phyloP scores from a whole-genome alignment of 2,113 vertebrate genomes.

The Coptodon rendalli region DNA sequence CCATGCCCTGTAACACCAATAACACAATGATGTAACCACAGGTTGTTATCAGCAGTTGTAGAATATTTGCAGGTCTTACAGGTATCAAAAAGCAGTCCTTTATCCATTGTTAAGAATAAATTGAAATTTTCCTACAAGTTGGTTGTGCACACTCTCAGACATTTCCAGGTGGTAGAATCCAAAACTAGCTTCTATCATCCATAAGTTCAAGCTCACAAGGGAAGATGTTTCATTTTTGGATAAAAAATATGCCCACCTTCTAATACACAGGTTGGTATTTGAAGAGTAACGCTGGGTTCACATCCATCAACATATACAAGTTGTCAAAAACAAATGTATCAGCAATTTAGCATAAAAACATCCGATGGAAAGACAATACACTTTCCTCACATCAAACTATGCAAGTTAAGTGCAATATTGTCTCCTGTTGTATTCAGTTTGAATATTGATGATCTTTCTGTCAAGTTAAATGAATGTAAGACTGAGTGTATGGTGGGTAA shows the following conservation, averaged over 20 bases:
- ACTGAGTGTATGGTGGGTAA: neutral
- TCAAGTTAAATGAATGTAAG: neutral
- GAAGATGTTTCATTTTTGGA: neutral
- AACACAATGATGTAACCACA: neutral
- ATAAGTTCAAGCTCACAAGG: neutral
- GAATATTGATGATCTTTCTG: neutral
- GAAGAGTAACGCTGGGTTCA: neutral
- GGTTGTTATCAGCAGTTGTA: neutral
- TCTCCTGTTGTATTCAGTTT: neutral
- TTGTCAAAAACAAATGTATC: neutral
- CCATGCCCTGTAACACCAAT: constrained; percentile 81
- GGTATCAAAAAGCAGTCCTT: neutral
- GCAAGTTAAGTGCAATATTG: neutral
- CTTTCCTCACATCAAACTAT: neutral
- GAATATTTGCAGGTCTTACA: neutral
- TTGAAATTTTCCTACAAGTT: neutral
- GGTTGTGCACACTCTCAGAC: neutral
- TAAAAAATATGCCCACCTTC: neutral
- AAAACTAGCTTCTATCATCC: neutral
- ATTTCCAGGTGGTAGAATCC: neutral
- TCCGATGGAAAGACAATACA: neutral
- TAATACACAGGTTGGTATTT: neutral
- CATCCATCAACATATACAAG: neutral
- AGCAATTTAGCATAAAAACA: neutral
- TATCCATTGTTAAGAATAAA: neutral